Conservation (phyloP, 2,797 vertebrate genomes). For the Manis crassicaudata region DNA sequence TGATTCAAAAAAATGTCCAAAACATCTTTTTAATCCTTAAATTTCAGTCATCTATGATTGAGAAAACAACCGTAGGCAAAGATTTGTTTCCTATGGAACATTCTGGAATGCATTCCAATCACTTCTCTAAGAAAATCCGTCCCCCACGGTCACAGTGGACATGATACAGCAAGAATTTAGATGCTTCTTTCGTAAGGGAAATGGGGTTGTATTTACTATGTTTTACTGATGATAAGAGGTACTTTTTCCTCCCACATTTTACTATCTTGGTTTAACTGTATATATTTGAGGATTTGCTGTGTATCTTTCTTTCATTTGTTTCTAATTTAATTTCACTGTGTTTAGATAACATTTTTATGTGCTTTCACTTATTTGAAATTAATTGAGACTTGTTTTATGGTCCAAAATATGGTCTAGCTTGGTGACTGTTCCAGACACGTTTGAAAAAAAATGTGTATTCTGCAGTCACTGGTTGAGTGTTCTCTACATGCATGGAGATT, state of each 20-base stretch:
- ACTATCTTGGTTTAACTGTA: neutral
- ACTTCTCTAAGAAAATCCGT: neutral
- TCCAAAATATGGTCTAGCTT: neutral
- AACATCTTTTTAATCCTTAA: conserved; percentile 32
- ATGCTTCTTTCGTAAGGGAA: neutral
- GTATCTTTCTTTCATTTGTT: neutral
- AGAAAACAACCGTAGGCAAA: conserved; percentile 33
- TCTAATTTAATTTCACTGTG: conserved; percentile 24
- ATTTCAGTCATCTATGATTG: conserved; percentile 1
- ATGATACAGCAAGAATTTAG: conserved; percentile 5
- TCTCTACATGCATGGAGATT: neutral
- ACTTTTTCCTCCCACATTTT: neutral
- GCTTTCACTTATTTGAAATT: neutral
- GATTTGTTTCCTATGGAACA: conserved; percentile 4
- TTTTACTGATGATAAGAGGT: neutral
- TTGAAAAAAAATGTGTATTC: neutral
- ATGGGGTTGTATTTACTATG: neutral
- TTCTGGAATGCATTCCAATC: neutral
- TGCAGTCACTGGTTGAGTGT: neutral
- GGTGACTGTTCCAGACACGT: neutral
- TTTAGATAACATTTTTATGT: neutral
- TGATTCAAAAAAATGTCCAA: neutral
- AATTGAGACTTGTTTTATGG: neutral
- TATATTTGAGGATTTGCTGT: neutral
- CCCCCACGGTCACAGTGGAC: neutral